Conservation (phyloP, 2,113 vertebrate genomes). For the Sander vitreus region DNA sequence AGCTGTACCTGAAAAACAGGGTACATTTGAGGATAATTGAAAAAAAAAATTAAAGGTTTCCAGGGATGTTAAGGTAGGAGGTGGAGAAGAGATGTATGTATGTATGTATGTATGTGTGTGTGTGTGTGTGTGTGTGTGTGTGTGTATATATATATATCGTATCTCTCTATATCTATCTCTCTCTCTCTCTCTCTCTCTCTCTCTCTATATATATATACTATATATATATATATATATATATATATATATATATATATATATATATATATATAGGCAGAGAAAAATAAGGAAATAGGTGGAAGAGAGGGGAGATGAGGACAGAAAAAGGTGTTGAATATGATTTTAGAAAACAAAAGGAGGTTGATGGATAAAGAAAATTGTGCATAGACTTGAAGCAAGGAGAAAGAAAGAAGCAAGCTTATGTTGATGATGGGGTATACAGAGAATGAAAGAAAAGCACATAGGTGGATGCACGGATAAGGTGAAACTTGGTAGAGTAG, state of each 20-base stretch:
- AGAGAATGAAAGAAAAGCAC: background rate
- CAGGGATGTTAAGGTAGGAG: background rate
- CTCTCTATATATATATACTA: too few relatives aligned
- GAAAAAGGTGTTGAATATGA: background rate
- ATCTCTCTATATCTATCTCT: too few relatives aligned
- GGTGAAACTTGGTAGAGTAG: slow-evolving; percentile 6
- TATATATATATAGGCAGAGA: background rate
- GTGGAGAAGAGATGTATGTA: too few relatives aligned
- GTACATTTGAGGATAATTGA: slow-evolving; percentile 8
- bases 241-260: too few relatives aligned
- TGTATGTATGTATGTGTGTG: too few relatives aligned
- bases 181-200: too few relatives aligned
- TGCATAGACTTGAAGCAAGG: background rate
- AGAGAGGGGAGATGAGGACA: background rate
- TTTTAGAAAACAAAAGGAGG: background rate
- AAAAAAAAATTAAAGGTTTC: slow-evolving; percentile 31
- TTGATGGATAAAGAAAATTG: background rate
- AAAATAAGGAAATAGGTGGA: background rate
- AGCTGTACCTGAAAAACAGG: slow-evolving; percentile 9
- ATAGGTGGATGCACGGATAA: background rate
- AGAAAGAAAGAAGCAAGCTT: background rate
- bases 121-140: too few relatives aligned
- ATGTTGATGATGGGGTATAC: background rate
- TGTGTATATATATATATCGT: too few relatives aligned
- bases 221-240: too few relatives aligned